Conservation (phyloP, 2,113 vertebrate genomes). For the Otus sunia region DNA sequence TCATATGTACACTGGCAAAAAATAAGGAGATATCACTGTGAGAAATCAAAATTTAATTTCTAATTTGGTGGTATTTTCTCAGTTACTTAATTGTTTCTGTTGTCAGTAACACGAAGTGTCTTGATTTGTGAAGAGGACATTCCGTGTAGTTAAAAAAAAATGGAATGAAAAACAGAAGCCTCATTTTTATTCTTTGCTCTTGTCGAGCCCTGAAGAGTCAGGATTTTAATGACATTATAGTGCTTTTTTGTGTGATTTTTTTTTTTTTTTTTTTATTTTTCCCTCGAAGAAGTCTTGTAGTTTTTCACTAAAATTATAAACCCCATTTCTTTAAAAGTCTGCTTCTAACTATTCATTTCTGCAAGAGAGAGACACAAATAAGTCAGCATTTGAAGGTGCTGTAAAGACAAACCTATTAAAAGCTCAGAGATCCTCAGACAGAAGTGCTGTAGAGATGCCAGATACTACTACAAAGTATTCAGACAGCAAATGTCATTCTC, state of each 20-base stretch:
- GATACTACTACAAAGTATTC: slow-evolving; percentile 41
- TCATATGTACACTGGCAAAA: not conserved
- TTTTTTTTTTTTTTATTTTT: not conserved
- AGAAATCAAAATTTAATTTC: not conserved
- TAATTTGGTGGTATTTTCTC: not conserved
- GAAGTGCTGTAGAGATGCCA: slow-evolving; percentile 10
- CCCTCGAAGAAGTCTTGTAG: not conserved
- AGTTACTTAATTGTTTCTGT: not conserved
- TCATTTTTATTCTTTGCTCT: not conserved
- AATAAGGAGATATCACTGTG: not conserved
- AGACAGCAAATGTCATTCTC: slow-evolving; percentile 28
- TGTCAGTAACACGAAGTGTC: not conserved
- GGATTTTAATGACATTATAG: not conserved
- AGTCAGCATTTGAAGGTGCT: not conserved
- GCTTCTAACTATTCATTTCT: not conserved
- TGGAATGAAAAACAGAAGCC: not conserved
- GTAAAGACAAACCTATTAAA: slow-evolving; percentile 9
- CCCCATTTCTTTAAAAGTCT: not conserved
- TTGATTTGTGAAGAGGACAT: not conserved
- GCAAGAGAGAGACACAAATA: not conserved
- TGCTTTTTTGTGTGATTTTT: not conserved
- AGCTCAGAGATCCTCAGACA: not conserved
- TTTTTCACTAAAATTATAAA: not conserved
- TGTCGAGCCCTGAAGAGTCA: not conserved
- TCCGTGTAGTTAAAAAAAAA: not conserved